Percentiles rank a stretch among this genome's conserved stretches.
These are phyloP conservation scores for Lynx canadensis DNA, from an alignment of 2,113 vertebrate genomes.

Conservation along the genomic window DNA sequence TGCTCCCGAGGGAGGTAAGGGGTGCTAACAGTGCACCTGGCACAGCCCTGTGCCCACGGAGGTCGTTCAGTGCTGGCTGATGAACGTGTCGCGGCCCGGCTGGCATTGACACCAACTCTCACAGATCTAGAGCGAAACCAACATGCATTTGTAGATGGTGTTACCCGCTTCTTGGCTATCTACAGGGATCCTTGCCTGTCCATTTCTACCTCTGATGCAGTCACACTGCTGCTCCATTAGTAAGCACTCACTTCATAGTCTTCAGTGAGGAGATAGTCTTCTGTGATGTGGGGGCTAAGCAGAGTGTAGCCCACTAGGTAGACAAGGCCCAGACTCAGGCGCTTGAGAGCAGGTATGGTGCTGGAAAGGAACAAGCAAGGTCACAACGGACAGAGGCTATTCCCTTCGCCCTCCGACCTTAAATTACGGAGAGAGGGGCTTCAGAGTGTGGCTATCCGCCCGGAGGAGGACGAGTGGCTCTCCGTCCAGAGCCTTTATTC, in stretches of 20 bases:
- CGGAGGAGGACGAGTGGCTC: background rate
- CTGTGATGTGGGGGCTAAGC: constrained; percentile 89
- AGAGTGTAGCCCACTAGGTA: constrained; percentile 91
- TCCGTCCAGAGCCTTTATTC: background rate
- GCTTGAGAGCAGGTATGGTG: constrained; percentile 90
- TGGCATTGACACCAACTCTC: constrained; percentile 45
- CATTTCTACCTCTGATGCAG: background rate
- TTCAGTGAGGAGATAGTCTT: constrained; percentile 92
- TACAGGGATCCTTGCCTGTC: constrained; percentile 8
- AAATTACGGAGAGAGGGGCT: background rate
- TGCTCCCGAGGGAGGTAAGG: background rate
- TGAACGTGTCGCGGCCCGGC: background rate
- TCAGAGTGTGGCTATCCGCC: background rate
- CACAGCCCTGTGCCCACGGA: background rate
- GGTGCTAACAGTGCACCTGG: background rate
- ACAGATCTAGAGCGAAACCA: constrained; percentile 46
- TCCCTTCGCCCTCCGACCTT: background rate
- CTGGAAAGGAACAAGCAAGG: constrained; percentile 82
- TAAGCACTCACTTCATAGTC: constrained; percentile 92
- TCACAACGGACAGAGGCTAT: background rate
- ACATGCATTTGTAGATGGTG: background rate
- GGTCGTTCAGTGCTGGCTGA: constrained; percentile 13
- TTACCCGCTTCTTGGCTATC: background rate
- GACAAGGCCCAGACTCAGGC: constrained; percentile 92
- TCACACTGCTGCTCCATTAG: background rate